Evolutionary conservation across 2,888 invertebrate species (phyloP).

Genomic region (Zygogramma bicolorata): DNA sequence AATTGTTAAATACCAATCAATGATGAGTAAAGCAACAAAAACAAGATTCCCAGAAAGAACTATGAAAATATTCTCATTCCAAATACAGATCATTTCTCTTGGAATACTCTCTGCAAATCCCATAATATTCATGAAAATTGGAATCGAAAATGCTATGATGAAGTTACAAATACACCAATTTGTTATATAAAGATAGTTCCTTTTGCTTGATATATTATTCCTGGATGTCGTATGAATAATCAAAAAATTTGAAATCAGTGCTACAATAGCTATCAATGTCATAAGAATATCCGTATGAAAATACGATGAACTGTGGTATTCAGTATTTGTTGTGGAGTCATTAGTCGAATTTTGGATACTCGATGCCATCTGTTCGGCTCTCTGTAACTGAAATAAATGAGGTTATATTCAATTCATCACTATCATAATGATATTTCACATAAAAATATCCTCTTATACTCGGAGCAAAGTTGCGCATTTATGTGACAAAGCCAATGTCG

Average conservation of each 20-base stretch:
- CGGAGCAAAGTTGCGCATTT: no score
- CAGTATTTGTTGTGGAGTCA: no score
- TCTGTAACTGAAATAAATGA: no score
- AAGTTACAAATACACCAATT: constrained; percentile 42
- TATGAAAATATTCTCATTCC: neutral
- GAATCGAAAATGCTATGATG: constrained; percentile 24
- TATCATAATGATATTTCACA: no score
- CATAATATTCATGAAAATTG: constrained; percentile 22
- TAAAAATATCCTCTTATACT: no score
- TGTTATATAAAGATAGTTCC: constrained; percentile 33
- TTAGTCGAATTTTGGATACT: no score
- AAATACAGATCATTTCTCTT: neutral
- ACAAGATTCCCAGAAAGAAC: constrained; percentile 31
- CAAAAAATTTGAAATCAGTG: constrained; percentile 29
- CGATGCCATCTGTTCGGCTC: no score
- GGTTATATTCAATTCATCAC: no score
- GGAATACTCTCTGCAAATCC: neutral
- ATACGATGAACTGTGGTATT: no score
- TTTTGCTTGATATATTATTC: constrained; percentile 22
- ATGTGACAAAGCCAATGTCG: no score
- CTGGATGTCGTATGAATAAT: no score
- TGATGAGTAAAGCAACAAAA: constrained; percentile 30
- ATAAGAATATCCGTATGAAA: constrained; percentile 31
- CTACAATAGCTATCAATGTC: constrained; percentile 8
- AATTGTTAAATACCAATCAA: constrained; percentile 37